Evolutionary conservation across 37 sponge, comb jelly and placozoan genomes (phyloP), one percentile per base, ranked within the genome.

Genomic region (Dysidea cf. avara): DNA sequence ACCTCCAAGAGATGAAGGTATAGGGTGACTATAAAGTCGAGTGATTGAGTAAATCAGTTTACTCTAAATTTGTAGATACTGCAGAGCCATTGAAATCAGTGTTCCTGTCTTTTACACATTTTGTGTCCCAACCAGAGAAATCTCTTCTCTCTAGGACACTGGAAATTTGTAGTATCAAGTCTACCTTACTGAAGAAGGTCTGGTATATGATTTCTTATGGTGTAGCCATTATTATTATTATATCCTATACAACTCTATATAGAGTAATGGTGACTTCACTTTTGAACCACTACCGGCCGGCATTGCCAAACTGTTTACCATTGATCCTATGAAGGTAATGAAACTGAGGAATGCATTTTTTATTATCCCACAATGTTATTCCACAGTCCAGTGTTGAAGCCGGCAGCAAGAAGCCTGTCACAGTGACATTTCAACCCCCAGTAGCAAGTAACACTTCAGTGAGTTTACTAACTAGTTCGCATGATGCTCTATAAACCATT

Each of bases 301-400:
- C 40, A 46, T 53, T 30, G 51, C 84, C 6, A 91, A 86, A 59
- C 34, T 24, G 66, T 86, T 91, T 62, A 51, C 86, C 7, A 68
- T 86, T 69, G 84, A 86, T 14, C 71, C 87, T 33, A 56, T 79
- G 57, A 91, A 91, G 87, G 87, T 90, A 46, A 16, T 22, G 17
- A 55, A 17, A 18, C 17, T 13, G 17, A 13, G 17, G 52, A 55
- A 2, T 55, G 22, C 25, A 22, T 26, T 55, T 22, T 2, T 2
- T 7, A 22, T 26, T 26, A 26, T 26, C 22, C 4, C 25, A 26
- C 4, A 37, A 25, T 9, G 14, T 14, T 30, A 29, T 29, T 17
- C 48, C 36, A 17, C 66, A 83, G 85, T 29, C 61, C 0, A 78
- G 39, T 55, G 78, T 88, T 24, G 89, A 88, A 25, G 74, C 78